Percentiles rank a stretch among this genome's conserved stretches.
Evolutionary conservation across 2,797 vertebrate genomes (phyloP).

Genomic region (Hypotaenidia okinawae): DNA sequence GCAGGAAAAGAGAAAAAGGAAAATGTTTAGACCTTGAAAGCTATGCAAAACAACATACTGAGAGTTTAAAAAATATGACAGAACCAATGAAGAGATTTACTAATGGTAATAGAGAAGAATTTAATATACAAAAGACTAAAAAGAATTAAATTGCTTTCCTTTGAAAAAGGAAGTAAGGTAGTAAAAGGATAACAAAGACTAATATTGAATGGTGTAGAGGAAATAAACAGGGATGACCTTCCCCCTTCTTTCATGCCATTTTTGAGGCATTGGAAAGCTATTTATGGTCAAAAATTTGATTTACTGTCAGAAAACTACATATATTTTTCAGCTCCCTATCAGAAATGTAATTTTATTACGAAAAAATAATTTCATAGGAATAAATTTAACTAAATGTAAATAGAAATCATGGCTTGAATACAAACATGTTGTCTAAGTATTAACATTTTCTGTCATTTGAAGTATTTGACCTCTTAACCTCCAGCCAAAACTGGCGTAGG

Average conservation of each 20-base stretch:
- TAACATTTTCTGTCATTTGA: not conserved
- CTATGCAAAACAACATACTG: not conserved
- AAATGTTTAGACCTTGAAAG: not conserved
- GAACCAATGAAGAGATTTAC: not conserved
- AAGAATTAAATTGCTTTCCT: not conserved
- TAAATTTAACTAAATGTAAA: not conserved
- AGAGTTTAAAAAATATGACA: not conserved
- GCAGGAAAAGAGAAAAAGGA: not conserved
- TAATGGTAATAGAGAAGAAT: not conserved
- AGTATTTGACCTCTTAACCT: not conserved
- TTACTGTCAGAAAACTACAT: not conserved
- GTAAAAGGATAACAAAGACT: not conserved
- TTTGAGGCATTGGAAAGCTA: not conserved
- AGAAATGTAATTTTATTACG: not conserved
- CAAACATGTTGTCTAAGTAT: not conserved
- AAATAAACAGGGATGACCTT: not conserved
- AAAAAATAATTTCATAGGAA: not conserved
- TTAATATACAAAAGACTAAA: not conserved
- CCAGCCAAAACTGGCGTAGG: not conserved
- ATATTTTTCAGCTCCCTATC: not conserved
- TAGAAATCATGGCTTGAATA: not conserved
- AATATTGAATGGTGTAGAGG: not conserved
- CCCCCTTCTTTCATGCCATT: rapidly evolving
- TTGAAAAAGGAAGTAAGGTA: not conserved
- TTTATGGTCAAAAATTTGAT: not conserved